Evolutionary conservation across 2,797 vertebrate species (phyloP), one percentile per base, ranked within the genome.

Genomic region (Sebastes steindachneri): DNA sequence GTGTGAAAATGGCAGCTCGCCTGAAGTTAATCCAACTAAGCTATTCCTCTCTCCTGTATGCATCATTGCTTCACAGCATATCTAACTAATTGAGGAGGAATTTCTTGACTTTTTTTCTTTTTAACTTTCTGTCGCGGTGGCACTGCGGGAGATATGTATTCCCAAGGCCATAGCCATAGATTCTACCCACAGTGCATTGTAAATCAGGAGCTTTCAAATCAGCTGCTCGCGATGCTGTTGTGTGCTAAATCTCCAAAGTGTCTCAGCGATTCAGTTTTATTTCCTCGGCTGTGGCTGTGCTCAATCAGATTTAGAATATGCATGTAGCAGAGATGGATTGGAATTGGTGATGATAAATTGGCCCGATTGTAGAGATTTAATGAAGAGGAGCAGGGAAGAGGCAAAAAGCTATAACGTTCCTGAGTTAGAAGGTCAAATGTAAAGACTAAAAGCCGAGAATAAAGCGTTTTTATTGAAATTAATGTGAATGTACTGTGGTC

Each of bases 311-410:
- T 85, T 74, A 33, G 54, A 85, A 82, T 73, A 76, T 84, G 75
- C 72, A 66, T 68, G 45, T 55, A n/a, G 58, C 37, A 48, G 74
- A 82, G 81, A 87, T 64, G 77, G 73, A 75, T 75, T 57, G 66
- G 83, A 83, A 71, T 57, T 6, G 58, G n/a, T 73, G 66, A 82
- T 88, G 82, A 93, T 69, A 67, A 84, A 90, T 84, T 81, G 70
- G 48, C 79, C 68, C 70, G 26, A 41, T 73, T 86, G 75, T 23
- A 2, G 28, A 71, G 28, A 35, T 75, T 70, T 73, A 76, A 83
- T 73, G 57, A 74, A 68, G 55, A 84, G 59, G 48, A 83, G 72
- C 37, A 54, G 63, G 33, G 31, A 68, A 6, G 54, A 73, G 37
- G 70, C 10, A 37, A 79, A 74, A 64, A 37, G 17, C 23, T 14